Evolutionary conservation across 2,113 vertebrate genomes (phyloP).

Genomic region (Daubentonia madagascariensis): DNA sequence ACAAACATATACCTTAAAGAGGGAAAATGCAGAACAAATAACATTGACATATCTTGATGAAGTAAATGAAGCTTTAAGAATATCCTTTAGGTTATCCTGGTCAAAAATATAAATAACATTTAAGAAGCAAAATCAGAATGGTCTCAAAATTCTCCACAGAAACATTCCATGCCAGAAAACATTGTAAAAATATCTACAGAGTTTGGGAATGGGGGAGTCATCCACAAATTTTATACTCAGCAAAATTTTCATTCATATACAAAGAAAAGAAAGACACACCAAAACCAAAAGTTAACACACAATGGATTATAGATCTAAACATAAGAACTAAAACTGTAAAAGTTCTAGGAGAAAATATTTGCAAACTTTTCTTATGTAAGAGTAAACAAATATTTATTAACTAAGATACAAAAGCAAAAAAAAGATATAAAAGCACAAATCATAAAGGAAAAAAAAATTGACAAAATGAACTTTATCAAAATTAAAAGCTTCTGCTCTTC

Average conservation of each 20-base stretch:
- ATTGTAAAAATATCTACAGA: background rate
- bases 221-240: background rate
- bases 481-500: background rate
- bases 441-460: background rate
- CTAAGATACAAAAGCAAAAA: background rate
- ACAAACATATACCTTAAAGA: background rate
- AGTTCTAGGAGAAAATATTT: background rate
- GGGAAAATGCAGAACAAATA: background rate
- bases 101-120: slow-evolving; percentile 17
- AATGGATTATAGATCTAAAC: background rate
- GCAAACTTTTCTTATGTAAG: background rate
- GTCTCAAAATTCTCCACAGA: background rate
- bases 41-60: background rate
- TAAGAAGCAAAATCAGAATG: background rate
- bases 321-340: background rate
- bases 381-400: background rate
- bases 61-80: background rate
- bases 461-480: background rate
- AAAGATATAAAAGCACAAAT: background rate
- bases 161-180: background rate
- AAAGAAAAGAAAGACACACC: background rate
- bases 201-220: background rate
- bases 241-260: background rate
- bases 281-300: background rate
- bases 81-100: background rate